Base-by-base conservation (phyloP, 2,888 invertebrate species). In the Oligia latruncula region DNA sequence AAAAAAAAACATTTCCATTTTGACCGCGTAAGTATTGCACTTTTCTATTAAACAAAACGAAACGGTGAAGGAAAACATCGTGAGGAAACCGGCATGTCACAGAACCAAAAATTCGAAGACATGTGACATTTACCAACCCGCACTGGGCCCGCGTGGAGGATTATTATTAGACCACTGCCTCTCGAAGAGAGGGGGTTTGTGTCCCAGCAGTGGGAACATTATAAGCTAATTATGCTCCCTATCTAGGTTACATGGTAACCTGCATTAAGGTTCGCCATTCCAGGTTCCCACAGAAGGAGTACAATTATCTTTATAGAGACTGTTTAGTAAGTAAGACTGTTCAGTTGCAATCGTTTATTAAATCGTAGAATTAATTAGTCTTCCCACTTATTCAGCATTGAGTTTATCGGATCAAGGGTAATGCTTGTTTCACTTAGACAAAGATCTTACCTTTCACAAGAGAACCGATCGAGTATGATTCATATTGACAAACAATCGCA, bases 401-500 rank as follows among this genome's bases (percentile, higher is more conserved):
- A 67, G 78, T 66, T 58, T 78, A 78, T 29, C 35, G 70, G 82
- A 79, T 78, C 84, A 79, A 82, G 82, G 84, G 82, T 79, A 79
- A 60, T 29, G 46, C 55, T 68, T 52, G 60, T 49, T 74, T 66
- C 65, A 67, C 66, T 60, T n/a, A 62, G 62, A 77, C 74, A 81
- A 87, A 80, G 75, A 75, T 73, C 66, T 43, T 68, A 55, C 76
- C 62, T 87, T 83, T 86, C 84, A 77, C 74, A 74, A 80, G 74
- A 74, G 77, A 82, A 81, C 52, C 60, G 58, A 43, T 85, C 80
- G 78, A 72, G 83, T 67, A 78, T 88, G 85, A 81, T 80, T 82
- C 88, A 88, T 82, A 80, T 72, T 81, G 82, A 80, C 89, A 82
- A 85, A 90, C 89, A 88, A 89, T 87, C 74, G 77, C 72, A 60